A percentile compares a stretch with the other conserved stretches of the same genome.
These are phyloP conservation scores for Streptopelia turtur DNA, from an alignment of 2,797 vertebrate species.

Conservation along the genomic window DNA sequence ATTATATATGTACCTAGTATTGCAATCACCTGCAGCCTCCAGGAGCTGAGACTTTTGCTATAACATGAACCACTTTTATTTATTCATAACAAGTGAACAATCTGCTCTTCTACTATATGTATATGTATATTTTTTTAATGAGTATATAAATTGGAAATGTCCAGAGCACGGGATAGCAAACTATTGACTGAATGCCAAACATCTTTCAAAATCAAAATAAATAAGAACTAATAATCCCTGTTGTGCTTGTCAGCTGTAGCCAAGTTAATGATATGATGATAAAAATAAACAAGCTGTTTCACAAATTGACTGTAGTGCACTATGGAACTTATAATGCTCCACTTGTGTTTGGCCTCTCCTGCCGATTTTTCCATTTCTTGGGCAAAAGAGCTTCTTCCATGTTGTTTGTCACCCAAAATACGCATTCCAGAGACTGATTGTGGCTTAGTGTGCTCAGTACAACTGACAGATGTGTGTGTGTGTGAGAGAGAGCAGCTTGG, in stretches of 20 bases:
- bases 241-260: constrained; percentile 26
- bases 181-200: constrained; percentile 19
- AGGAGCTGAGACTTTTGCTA: neutral
- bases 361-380: constrained; percentile 5
- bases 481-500: neutral
- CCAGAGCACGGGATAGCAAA: neutral
- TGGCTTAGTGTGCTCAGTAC: neutral
- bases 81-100: neutral
- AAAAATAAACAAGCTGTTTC: constrained; percentile 30
- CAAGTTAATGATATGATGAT: constrained; percentile 30
- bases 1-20: neutral
- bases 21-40: constrained; percentile 24
- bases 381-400: neutral
- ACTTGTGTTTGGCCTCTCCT: neutral
- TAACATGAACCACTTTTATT: neutral
- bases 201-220: constrained; percentile 43
- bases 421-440: neutral
- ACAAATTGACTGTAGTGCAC: constrained; percentile 1
- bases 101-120: neutral
- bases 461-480: neutral
- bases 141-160: neutral
- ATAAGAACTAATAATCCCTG: constrained; percentile 12
- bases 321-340: neutral
- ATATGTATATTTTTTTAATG: neutral
- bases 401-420: neutral